These are phyloP conservation scores for Hippocampus zosterae DNA, from an alignment of 2,113 vertebrate genomes.

Conservation along the genomic window DNA sequence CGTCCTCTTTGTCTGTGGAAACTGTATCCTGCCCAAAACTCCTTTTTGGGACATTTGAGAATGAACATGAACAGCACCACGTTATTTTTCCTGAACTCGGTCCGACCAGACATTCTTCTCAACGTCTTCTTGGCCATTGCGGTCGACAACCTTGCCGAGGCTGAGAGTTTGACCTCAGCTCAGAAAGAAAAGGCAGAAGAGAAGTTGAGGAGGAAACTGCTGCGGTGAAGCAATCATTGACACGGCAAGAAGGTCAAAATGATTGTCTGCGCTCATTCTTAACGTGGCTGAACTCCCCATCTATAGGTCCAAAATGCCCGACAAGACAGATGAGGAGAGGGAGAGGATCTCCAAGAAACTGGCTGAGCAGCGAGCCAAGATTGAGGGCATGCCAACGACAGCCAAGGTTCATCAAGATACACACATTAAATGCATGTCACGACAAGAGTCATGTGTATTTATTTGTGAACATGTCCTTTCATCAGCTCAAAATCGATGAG, in stretches of 20 bases:
- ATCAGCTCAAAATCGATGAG: slow-evolving; percentile 92
- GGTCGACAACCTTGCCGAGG: slow-evolving; percentile 93
- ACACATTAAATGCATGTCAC: background rate
- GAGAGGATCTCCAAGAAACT: slow-evolving; percentile 82
- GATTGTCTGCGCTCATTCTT: background rate
- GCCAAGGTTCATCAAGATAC: slow-evolving; percentile 78
- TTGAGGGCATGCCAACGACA: slow-evolving; percentile 90
- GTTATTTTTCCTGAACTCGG: slow-evolving; percentile 69
- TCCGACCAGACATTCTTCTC: slow-evolving; percentile 86
- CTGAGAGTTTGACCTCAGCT: slow-evolving; percentile 90
- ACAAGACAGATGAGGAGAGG: slow-evolving; percentile 90
- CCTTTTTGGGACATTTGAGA: background rate
- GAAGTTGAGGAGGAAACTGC: slow-evolving; percentile 80
- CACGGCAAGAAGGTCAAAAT: background rate
- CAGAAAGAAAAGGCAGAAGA: slow-evolving; percentile 95
- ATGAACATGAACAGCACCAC: background rate
- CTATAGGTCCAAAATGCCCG: slow-evolving; percentile 77
- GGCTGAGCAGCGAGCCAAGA: slow-evolving; percentile 86
- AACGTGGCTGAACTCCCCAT: background rate
- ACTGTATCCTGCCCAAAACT: slow-evolving; percentile 83
- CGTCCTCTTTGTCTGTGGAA: slow-evolving; percentile 89
- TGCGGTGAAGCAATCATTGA: slow-evolving; percentile 68
- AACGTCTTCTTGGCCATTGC: slow-evolving; percentile 98
- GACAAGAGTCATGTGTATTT: background rate
- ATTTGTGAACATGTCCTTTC: slow-evolving; percentile 4